A percentile compares a stretch with the other conserved stretches of the same genome.
Conservation (phyloP, 2,113 vertebrate species). For the Chamaea fasciata region DNA sequence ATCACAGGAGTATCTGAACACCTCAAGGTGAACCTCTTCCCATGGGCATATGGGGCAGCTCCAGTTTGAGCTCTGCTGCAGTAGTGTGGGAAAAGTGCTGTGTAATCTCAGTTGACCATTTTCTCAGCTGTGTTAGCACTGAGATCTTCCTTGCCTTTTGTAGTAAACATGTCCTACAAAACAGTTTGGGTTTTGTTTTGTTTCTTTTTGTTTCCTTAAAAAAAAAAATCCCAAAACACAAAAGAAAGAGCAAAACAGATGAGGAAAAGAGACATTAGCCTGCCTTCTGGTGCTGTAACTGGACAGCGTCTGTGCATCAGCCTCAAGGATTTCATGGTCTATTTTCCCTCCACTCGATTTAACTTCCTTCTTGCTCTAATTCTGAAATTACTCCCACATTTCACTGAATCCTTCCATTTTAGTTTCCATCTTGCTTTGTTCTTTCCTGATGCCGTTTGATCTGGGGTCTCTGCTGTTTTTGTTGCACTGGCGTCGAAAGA, state of each 20-base stretch:
- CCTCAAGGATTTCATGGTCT: slow-evolving; percentile 38
- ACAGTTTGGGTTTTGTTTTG: not conserved
- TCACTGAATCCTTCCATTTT: slow-evolving; percentile 4
- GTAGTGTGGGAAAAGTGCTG: not conserved
- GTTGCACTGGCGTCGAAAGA: not conserved
- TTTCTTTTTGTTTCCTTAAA: not conserved
- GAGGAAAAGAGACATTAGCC: not conserved
- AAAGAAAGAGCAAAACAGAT: slow-evolving; percentile 38
- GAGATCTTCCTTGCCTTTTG: slow-evolving; percentile 10
- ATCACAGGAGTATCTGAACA: not conserved
- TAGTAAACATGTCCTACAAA: not conserved
- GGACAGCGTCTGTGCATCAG: slow-evolving; percentile 32
- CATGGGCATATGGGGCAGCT: fast-evolving
- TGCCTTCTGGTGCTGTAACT: slow-evolving; percentile 20
- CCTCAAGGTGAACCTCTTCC: not conserved
- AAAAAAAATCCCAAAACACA: not conserved
- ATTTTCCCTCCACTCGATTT: slow-evolving; percentile 34
- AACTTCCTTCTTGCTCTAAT: slow-evolving; percentile 46
- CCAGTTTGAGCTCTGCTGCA: not conserved
- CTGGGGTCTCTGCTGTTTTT: not conserved
- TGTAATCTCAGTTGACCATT: not conserved
- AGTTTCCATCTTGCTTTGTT: slow-evolving; percentile 46
- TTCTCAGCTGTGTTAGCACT: not conserved
- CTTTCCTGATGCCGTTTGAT: slow-evolving; percentile 13
- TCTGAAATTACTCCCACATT: slow-evolving; percentile 59